phyloP scores from a whole-genome alignment of 1,140 invertebrate genomes.

The Drosophila willistoni region DNA sequence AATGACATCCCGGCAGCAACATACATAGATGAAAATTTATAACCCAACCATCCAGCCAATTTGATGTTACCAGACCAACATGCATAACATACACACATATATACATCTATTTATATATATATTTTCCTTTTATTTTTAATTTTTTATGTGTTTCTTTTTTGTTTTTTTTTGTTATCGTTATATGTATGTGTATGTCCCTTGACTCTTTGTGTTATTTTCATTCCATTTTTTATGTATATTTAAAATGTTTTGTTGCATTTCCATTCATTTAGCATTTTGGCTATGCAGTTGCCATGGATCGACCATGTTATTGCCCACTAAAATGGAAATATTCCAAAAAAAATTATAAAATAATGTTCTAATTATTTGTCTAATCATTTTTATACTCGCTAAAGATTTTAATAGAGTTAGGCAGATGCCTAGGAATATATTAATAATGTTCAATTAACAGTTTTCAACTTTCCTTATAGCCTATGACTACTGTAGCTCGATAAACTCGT shows the following conservation, averaged over 20 bases:
- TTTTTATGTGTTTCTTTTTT: constrained; percentile 22
- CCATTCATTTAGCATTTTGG: constrained; percentile 25
- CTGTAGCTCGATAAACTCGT: not conserved
- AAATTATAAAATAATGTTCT: too few relatives aligned
- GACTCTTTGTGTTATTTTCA: constrained; percentile 31
- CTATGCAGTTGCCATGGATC: not conserved
- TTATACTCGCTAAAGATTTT: too few relatives aligned
- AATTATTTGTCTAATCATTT: too few relatives aligned
- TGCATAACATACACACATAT: not conserved
- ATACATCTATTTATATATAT: not conserved
- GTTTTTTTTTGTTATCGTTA: not conserved
- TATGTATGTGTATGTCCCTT: not conserved
- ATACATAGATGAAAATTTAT: constrained; percentile 63
- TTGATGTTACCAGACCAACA: constrained; percentile 50
- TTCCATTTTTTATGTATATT: constrained; percentile 45
- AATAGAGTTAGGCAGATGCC: too few relatives aligned
- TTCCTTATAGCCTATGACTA: not conserved
- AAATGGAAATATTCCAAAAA: too few relatives aligned
- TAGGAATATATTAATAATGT: too few relatives aligned
- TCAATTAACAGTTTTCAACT: too few relatives aligned
- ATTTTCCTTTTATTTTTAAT: constrained; percentile 10
- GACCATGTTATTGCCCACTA: not conserved
- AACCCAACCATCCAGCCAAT: constrained; percentile 66
- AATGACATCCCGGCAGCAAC: constrained; percentile 21
- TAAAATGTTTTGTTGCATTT: constrained; percentile 51